These are phyloP conservation scores for Siniperca undulata DNA, from an alignment of 2,797 vertebrate species.

Conservation along the genomic window DNA sequence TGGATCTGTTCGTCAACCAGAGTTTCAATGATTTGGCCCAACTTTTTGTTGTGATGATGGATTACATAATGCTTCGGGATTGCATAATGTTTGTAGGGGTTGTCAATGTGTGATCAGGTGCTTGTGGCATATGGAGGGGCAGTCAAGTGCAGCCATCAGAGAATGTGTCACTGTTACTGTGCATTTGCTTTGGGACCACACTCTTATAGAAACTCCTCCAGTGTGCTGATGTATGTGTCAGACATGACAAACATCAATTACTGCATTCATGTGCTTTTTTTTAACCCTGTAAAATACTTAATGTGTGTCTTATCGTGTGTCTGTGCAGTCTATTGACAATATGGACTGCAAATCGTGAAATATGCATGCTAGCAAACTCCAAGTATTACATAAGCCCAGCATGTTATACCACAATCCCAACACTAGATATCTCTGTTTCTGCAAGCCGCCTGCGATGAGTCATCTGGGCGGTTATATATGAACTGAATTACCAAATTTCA, in stretches of 20 bases:
- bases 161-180: conserved; percentile 38
- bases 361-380: conserved; percentile 56
- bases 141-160: conserved; percentile 16
- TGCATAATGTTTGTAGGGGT: conserved; percentile 63
- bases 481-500: conserved; percentile 54
- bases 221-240: conserved; percentile 9
- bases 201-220: neutral
- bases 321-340: conserved; percentile 22
- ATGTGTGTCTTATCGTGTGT: conserved; percentile 42
- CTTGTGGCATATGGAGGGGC: conserved; percentile 31
- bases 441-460: conserved; percentile 59
- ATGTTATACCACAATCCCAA: conserved; percentile 38
- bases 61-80: conserved; percentile 60
- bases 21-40: conserved; percentile 33
- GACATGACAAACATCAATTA: neutral
- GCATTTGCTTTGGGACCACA: conserved; percentile 21
- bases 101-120: conserved; percentile 51
- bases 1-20: conserved; percentile 31
- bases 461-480: conserved; percentile 58
- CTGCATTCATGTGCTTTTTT: conserved; percentile 36
- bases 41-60: conserved; percentile 49
- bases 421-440: conserved; percentile 78
- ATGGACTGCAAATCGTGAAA: conserved; percentile 49
- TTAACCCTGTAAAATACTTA: conserved; percentile 13
- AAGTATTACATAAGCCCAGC: conserved; percentile 77